Percentiles rank a stretch among this genome's conserved stretches.
phyloP scores from a whole-genome alignment of 2,888 invertebrate species.

The Hemithea aestivaria region DNA sequence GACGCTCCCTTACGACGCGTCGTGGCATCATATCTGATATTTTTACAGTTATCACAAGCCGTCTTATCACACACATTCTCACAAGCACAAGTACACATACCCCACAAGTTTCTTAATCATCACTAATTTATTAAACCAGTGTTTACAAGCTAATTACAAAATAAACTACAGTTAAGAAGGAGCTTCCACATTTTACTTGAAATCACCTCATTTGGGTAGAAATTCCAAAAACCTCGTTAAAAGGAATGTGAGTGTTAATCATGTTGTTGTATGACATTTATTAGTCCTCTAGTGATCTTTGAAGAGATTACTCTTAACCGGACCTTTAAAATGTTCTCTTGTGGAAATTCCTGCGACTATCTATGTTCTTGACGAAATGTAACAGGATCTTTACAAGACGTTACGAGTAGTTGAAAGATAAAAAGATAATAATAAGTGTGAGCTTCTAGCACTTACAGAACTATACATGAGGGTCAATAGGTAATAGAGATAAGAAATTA shows the following conservation, averaged over 20 bases:
- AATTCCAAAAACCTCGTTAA: conserved; percentile 35
- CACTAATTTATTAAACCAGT: conserved; percentile 6
- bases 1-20: too few species aligned
- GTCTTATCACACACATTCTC: too few species aligned
- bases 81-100: conserved; percentile 7
- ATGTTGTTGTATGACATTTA: conserved; percentile 48
- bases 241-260: conserved; percentile 44
- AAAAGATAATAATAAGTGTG: too few species aligned
- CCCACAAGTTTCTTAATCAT: conserved; percentile 7
- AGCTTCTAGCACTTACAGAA: too few species aligned
- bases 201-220: conserved; percentile 24
- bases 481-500: too few species aligned
- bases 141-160: conserved; percentile 16
- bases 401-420: neutral
- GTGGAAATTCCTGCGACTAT: conserved; percentile 30
- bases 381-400: neutral
- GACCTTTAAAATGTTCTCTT: conserved; percentile 25
- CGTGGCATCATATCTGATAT: too few species aligned
- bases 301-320: conserved; percentile 47
- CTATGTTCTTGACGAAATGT: conserved; percentile 2
- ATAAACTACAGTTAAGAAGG: conserved; percentile 20
- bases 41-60: too few species aligned
- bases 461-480: too few species aligned
- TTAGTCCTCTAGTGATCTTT: conserved; percentile 37
- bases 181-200: conserved; percentile 20